Percentiles rank a stretch among this genome's conserved stretches.
Conservation (phyloP, 1,140 invertebrate genomes). For the Sitobion miscanthi region DNA sequence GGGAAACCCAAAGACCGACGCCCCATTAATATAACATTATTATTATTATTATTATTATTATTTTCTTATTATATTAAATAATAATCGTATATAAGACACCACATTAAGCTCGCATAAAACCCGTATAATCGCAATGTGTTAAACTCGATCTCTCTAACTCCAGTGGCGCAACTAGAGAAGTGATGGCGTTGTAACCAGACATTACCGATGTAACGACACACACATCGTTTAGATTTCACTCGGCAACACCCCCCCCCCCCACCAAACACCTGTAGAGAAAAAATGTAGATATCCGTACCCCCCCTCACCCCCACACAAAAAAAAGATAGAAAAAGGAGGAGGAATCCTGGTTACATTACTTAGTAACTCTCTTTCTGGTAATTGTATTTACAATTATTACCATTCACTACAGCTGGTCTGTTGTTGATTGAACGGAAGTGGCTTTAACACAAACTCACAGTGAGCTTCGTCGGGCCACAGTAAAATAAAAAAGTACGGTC, state of each 20-base stretch:
- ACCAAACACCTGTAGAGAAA: background rate
- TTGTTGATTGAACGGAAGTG: background rate
- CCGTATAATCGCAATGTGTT: background rate
- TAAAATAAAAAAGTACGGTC: background rate
- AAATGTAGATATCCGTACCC: background rate
- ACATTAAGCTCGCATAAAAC: background rate
- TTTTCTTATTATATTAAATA: too few relatives aligned
- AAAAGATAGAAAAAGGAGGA: background rate
- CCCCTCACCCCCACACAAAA: background rate
- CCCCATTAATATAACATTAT: background rate
- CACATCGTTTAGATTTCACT: background rate
- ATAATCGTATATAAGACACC: background rate
- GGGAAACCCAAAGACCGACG: background rate
- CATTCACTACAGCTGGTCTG: background rate
- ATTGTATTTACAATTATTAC: constrained; percentile 3
- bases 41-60: background rate
- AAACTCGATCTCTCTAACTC: background rate
- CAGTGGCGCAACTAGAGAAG: background rate
- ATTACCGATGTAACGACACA: background rate
- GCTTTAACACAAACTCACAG: background rate
- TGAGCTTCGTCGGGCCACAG: background rate
- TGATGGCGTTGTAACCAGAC: background rate
- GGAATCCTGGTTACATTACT: background rate
- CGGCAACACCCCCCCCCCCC: background rate
- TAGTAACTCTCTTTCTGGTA: background rate